Percentiles rank a stretch among this genome's conserved stretches.
Conservation (phyloP, 1,140 invertebrate species). For the Varroa destructor region DNA sequence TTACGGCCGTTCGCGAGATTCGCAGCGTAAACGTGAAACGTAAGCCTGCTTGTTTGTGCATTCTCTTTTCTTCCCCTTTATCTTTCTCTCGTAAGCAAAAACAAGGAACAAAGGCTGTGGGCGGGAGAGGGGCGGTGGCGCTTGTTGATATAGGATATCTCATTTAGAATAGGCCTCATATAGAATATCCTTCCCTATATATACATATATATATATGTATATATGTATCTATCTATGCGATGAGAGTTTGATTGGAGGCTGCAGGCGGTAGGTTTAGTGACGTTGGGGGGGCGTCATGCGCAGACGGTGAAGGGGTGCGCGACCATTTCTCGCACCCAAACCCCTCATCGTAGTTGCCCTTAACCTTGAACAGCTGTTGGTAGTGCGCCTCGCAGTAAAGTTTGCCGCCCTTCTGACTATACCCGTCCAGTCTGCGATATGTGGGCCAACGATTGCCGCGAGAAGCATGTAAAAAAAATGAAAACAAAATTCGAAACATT, state of each 20-base stretch:
- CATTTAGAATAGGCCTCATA: too few species aligned
- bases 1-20: too few species aligned
- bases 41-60: too few species aligned
- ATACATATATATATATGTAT: too few species aligned
- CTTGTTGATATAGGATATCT: too few species aligned
- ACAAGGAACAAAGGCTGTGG: too few species aligned
- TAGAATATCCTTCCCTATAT: too few species aligned
- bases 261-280: slow-evolving; percentile 20
- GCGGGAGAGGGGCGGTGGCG: too few species aligned
- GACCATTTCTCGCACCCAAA: slow-evolving; percentile 46
- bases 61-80: too few species aligned
- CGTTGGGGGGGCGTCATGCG: slow-evolving; percentile 11
- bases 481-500: slow-evolving; percentile 22
- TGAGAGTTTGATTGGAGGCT: slow-evolving; percentile 21
- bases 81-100: too few species aligned
- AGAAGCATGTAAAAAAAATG: slow-evolving; percentile 23
- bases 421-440: slow-evolving; percentile 56
- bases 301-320: slow-evolving; percentile 21
- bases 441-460: slow-evolving; percentile 29
- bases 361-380: slow-evolving; percentile 65
- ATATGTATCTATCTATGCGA: slow-evolving; percentile 6
- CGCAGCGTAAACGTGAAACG: too few species aligned
- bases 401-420: slow-evolving; percentile 57
- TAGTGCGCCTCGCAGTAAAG: slow-evolving; percentile 65
- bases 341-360: slow-evolving; percentile 69